Evolutionary conservation across 2,113 vertebrate genomes (phyloP).

Genomic region (Sclerurus mexicanus): DNA sequence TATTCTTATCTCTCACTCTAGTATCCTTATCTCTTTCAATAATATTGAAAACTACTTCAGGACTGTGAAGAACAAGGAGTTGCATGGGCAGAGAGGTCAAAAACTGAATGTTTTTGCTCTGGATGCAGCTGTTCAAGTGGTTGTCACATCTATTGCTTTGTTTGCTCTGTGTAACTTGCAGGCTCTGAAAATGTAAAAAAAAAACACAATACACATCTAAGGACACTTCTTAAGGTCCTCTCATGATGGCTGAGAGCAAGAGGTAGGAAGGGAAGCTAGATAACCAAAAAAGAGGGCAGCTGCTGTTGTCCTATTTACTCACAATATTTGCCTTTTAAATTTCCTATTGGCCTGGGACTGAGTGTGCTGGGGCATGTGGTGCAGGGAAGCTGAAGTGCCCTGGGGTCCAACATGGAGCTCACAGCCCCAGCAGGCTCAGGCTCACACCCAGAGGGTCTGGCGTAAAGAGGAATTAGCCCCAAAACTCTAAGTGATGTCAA

Average conservation of each 20-base stretch:
- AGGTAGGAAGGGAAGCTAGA: not conserved
- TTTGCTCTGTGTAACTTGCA: not conserved
- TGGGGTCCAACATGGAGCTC: not conserved
- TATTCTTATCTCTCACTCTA: not conserved
- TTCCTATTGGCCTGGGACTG: not conserved
- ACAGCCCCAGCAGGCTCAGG: not conserved
- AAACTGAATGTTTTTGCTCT: not conserved
- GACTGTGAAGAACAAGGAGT: not conserved
- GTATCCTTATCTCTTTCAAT: not conserved
- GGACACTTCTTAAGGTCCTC: not conserved
- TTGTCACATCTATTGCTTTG: not conserved
- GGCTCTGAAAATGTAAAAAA: fast-evolving
- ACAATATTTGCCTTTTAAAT: not conserved
- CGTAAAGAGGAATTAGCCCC: not conserved
- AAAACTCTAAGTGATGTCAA: not conserved
- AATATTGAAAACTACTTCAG: not conserved
- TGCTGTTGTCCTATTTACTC: not conserved
- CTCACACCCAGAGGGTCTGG: not conserved
- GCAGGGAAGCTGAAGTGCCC: not conserved
- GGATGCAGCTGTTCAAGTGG: not conserved
- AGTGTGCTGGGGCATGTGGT: not conserved
- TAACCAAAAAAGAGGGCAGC: not conserved
- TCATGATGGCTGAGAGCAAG: not conserved
- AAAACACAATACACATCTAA: fast-evolving
- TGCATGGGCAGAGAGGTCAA: not conserved